Conservation (phyloP, 2,797 vertebrate species). For the Cyprinella venusta region DNA sequence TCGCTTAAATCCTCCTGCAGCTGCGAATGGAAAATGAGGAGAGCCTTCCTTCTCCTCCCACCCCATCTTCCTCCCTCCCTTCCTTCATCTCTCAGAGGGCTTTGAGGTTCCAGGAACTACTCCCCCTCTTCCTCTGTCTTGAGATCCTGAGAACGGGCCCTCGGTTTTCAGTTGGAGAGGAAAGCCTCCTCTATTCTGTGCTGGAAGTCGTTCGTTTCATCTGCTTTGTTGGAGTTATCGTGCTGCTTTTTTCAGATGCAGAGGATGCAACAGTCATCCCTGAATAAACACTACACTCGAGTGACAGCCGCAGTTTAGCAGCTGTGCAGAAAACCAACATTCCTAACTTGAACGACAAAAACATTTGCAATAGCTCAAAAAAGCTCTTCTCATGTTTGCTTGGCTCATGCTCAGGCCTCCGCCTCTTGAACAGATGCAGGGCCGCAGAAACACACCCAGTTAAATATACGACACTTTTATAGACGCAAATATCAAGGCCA, state of each 20-base stretch:
- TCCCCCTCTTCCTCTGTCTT: constrained; percentile 61
- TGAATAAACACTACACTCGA: constrained; percentile 63
- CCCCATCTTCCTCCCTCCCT: constrained; percentile 41
- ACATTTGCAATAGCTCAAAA: constrained; percentile 78
- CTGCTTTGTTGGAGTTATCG: constrained; percentile 31
- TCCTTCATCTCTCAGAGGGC: constrained; percentile 71
- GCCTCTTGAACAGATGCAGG: constrained; percentile 73
- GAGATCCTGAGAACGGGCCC: constrained; percentile 29
- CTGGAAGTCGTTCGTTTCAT: constrained; percentile 29
- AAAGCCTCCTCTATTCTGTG: constrained; percentile 11
- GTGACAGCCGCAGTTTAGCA: constrained; percentile 59
- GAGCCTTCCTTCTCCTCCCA: constrained; percentile 47
- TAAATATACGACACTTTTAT: constrained; percentile 59
- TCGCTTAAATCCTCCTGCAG: constrained; percentile 63
- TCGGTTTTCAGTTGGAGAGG: background rate
- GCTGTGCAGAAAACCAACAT: constrained; percentile 74
- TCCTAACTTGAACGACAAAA: constrained; percentile 74
- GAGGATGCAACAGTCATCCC: constrained; percentile 63
- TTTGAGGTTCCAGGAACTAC: constrained; percentile 67
- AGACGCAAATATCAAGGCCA: constrained; percentile 62
- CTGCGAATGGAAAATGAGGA: constrained; percentile 75
- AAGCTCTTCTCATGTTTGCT: constrained; percentile 71
- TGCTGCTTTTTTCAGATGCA: constrained; percentile 47
- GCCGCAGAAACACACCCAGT: constrained; percentile 76
- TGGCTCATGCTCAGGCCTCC: constrained; percentile 71